Conservation (phyloP, 2,797 vertebrate species). For the Oophaga sylvatica region DNA sequence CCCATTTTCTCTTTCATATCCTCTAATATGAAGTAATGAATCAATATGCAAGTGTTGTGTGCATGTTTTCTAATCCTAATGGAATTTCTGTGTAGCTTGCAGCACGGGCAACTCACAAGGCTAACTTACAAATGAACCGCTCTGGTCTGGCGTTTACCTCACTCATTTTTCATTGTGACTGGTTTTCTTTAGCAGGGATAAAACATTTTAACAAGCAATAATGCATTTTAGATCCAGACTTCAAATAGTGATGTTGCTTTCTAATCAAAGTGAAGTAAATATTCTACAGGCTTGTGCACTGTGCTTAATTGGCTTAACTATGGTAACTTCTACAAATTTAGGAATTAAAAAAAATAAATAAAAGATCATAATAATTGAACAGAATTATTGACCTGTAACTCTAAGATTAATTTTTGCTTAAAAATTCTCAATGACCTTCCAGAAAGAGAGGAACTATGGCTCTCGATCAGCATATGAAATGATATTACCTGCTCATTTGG, state of each 20-base stretch:
- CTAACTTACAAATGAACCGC: conserved; percentile 3
- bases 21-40: conserved; percentile 64
- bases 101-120: conserved; percentile 31
- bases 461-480: no score
- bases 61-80: conserved; percentile 49
- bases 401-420: no score
- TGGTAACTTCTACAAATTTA: background rate
- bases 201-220: conserved; percentile 60
- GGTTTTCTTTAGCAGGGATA: conserved; percentile 55
- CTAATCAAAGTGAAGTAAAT: background rate
- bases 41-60: conserved; percentile 58
- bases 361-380: background rate
- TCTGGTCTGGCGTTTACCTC: conserved; percentile 1
- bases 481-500: no score
- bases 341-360: background rate
- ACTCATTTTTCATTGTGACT: conserved; percentile 68
- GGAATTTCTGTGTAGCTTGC: conserved; percentile 55
- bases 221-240: conserved; percentile 49
- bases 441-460: no score
- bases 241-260: background rate
- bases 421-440: no score
- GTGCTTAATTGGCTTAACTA: background rate
- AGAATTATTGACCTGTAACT: background rate
- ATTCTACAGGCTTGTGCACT: background rate
- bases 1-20: conserved; percentile 38